Conservation (phyloP, 92 coral and sea anemone genomes). For the Diadumene lineata region DNA sequence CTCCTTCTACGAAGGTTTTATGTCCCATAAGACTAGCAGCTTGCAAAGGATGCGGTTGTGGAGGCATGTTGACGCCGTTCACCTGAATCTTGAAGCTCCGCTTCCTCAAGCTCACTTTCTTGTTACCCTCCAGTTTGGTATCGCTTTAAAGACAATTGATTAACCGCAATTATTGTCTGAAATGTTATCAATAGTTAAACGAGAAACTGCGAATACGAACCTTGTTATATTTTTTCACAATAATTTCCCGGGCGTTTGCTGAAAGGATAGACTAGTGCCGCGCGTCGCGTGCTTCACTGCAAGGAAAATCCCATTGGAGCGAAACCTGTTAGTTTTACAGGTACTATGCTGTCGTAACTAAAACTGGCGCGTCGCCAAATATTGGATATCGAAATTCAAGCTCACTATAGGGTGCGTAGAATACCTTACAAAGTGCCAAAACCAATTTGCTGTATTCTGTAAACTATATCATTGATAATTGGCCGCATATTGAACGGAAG, state of each 20-base stretch:
- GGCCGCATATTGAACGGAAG: slow-evolving; percentile 23
- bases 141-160: slow-evolving; percentile 23
- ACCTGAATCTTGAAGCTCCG: slow-evolving; percentile 61
- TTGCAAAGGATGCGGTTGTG: slow-evolving; percentile 63
- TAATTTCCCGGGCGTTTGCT: slow-evolving; percentile 27
- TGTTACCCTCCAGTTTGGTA: slow-evolving; percentile 31
- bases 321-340: slow-evolving; percentile 26
- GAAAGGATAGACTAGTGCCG: neutral
- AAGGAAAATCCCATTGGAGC: slow-evolving; percentile 12
- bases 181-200: slow-evolving; percentile 32
- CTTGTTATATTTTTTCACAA: slow-evolving; percentile 4
- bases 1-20: slow-evolving; percentile 90
- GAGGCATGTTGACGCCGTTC: slow-evolving; percentile 55
- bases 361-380: slow-evolving; percentile 35
- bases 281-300: slow-evolving; percentile 29
- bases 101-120: slow-evolving; percentile 48
- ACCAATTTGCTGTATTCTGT: slow-evolving; percentile 17
- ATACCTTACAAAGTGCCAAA: slow-evolving; percentile 27
- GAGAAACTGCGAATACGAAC: neutral
- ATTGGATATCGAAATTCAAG: neutral
- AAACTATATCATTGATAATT: slow-evolving; percentile 41
- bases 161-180: slow-evolving; percentile 28
- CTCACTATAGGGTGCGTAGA: slow-evolving; percentile 21
- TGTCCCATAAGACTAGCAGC: slow-evolving; percentile 91
- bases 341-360: slow-evolving; percentile 35